Conservation (phyloP, 2,797 vertebrate species). For the Schizopygopsis malacanthus region DNA sequence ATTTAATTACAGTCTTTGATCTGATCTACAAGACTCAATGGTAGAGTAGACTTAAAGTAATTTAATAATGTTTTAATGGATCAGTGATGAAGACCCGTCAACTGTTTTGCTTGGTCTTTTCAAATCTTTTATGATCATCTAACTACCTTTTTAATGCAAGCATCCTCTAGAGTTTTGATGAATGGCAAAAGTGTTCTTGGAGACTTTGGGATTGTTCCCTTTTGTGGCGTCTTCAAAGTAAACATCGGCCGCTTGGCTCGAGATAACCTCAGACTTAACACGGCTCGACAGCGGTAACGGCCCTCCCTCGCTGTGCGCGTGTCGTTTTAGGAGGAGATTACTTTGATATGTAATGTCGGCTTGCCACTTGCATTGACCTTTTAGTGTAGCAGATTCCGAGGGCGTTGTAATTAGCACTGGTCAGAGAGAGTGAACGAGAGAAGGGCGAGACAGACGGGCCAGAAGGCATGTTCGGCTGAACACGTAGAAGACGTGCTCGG, state of each 20-base stretch:
- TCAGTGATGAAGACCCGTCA: neutral
- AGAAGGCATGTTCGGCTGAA: slow-evolving; percentile 44
- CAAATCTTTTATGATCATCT: neutral
- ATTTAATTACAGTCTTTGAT: neutral
- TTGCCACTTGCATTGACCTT: slow-evolving; percentile 53
- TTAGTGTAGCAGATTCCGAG: slow-evolving; percentile 43
- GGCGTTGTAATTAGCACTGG: slow-evolving; percentile 52
- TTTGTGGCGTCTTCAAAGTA: slow-evolving; percentile 18
- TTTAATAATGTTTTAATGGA: neutral
- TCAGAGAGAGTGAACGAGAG: slow-evolving; percentile 37
- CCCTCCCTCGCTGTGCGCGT: slow-evolving; percentile 24
- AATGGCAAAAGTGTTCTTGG: neutral
- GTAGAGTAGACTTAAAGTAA: neutral
- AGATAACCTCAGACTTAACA: slow-evolving; percentile 22
- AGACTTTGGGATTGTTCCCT: neutral
- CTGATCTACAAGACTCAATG: neutral
- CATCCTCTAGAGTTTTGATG: neutral
- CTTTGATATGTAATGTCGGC: slow-evolving; percentile 47
- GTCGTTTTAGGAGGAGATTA: slow-evolving; percentile 34
- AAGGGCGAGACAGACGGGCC: slow-evolving; percentile 48
- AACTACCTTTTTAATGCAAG: neutral
- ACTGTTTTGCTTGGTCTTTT: neutral
- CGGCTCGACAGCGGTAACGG: neutral
- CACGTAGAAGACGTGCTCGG: slow-evolving; percentile 30
- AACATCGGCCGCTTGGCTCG: neutral